These are phyloP conservation scores for Perccottus glenii DNA, from an alignment of 2,113 vertebrate genomes.

Conservation along the genomic window DNA sequence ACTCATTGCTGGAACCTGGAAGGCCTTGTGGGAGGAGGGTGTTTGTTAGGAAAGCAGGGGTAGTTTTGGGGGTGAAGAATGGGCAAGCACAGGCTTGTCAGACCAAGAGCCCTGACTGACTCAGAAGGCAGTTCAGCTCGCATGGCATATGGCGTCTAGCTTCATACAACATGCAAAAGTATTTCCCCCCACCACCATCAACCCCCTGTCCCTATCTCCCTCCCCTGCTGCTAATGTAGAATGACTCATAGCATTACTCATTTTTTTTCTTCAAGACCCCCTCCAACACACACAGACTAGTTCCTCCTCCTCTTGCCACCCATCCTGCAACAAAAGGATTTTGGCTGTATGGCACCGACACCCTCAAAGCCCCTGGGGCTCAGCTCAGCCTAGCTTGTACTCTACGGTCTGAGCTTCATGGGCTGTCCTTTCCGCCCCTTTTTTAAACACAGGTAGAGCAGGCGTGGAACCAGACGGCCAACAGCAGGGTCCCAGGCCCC, in stretches of 20 bases:
- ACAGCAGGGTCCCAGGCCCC: conserved; percentile 72
- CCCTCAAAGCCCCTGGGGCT: conserved; percentile 73
- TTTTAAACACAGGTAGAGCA: conserved; percentile 79
- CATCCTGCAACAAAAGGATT: conserved; percentile 80
- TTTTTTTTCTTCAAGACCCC: conserved; percentile 62
- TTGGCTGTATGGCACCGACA: conserved; percentile 84
- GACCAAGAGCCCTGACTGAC: conserved; percentile 85
- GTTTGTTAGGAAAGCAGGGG: conserved; percentile 78
- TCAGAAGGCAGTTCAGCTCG: conserved; percentile 89
- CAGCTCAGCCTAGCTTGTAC: conserved; percentile 55
- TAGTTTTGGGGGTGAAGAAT: conserved; percentile 73
- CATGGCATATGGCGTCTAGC: conserved; percentile 99
- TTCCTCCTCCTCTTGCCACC: conserved; percentile 69
- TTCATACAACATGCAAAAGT: conserved; percentile 99
- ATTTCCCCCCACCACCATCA: conserved; percentile 76
- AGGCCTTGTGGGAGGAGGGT: conserved; percentile 66
- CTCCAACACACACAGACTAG: conserved; percentile 27
- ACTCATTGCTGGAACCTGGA: conserved; percentile 47
- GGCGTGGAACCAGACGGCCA: conserved; percentile 73
- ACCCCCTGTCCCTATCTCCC: conserved; percentile 56
- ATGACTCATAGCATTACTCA: conserved; percentile 99
- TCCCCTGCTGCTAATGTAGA: conserved; percentile 88
- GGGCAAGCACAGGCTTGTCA: conserved; percentile 91
- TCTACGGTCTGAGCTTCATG: conserved; percentile 54
- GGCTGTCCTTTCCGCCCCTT: conserved; percentile 62